phyloP scores from a whole-genome alignment of 1,140 invertebrate genomes.

The Drosophila navojoa region DNA sequence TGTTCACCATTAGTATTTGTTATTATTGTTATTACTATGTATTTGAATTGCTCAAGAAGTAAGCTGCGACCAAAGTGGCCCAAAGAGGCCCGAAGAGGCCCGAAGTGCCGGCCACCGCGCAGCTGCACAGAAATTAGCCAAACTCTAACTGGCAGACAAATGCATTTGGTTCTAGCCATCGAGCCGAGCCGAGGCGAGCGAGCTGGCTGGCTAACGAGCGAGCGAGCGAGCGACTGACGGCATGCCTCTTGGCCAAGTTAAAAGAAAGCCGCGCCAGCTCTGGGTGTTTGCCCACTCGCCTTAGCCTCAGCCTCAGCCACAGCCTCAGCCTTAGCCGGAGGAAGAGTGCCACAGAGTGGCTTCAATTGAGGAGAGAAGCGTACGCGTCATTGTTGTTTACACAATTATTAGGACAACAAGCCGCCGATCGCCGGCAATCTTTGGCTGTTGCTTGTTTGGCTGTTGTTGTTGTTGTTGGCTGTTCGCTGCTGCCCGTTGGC shows the following conservation, averaged over 20 bases:
- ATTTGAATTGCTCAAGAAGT: constrained; percentile 82
- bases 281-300: constrained; percentile 48
- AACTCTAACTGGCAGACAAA: constrained; percentile 81
- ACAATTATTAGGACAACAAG: constrained; percentile 84
- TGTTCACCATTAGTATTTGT: constrained; percentile 83
- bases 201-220: neutral
- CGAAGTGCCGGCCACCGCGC: constrained; percentile 43
- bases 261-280: constrained; percentile 48
- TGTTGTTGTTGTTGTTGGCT: constrained; percentile 9
- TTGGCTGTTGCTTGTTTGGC: constrained; percentile 13
- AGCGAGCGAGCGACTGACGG: constrained; percentile 23
- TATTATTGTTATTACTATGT: constrained; percentile 83
- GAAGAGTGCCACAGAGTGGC: neutral
- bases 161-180: constrained; percentile 75
- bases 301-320: constrained; percentile 8
- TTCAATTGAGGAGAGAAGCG: constrained; percentile 40
- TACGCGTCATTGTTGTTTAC: constrained; percentile 83
- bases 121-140: constrained; percentile 78
- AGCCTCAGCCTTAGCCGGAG: neutral
- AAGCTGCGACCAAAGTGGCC: constrained; percentile 30
- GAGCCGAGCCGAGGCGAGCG: neutral
- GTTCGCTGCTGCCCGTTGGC: constrained; percentile 6
- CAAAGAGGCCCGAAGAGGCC: constrained; percentile 41
- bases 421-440: constrained; percentile 68
- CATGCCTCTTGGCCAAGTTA: constrained; percentile 51